Evolutionary conservation across 1,140 invertebrate genomes (phyloP), one percentile per base, ranked within the genome.

Genomic region (Caenorhabditis inopinata): DNA sequence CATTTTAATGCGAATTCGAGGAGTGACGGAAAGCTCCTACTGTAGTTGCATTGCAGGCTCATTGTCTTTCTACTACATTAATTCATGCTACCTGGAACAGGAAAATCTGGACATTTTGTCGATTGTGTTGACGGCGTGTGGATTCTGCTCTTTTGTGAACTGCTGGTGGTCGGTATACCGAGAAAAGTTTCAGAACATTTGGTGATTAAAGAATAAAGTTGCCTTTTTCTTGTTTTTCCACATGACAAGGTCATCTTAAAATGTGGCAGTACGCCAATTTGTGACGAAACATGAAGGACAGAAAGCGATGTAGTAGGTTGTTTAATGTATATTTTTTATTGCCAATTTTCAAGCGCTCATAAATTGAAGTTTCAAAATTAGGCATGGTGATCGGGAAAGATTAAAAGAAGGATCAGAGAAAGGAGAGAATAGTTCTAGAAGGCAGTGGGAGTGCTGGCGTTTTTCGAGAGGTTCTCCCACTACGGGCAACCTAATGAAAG

Each of bases 241-340:
- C n/a, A n/a, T n/a, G n/a, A n/a, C n/a, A n/a, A n/a, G n/a, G n/a
- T n/a, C n/a, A n/a, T n/a, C n/a, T n/a, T n/a, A n/a, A n/a, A n/a
- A n/a, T n/a, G n/a, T n/a, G n/a, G n/a, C n/a, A n/a, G n/a, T n/a
- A n/a, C n/a, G n/a, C n/a, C n/a, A n/a, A n/a, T n/a, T n/a, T n/a
- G n/a, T n/a, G n/a, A n/a, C n/a, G n/a, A n/a, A n/a, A n/a, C n/a
- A n/a, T n/a, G n/a, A n/a, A n/a, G n/a, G n/a, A n/a, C n/a, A n/a
- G n/a, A n/a, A n/a, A n/a, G n/a, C n/a, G n/a, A n/a, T n/a, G n/a
- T n/a, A n/a, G n/a, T n/a, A n/a, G n/a, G n/a, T n/a, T n/a, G n/a
- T n/a, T n/a, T n/a, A n/a, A n/a, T 76, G 75, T 51, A 47, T 27
- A 76, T 76, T 23, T 76, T 76, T 76, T 25, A 27, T 49, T 51